Conservation (phyloP, 1,140 invertebrate genomes). For the Armadillidium nasatum region DNA sequence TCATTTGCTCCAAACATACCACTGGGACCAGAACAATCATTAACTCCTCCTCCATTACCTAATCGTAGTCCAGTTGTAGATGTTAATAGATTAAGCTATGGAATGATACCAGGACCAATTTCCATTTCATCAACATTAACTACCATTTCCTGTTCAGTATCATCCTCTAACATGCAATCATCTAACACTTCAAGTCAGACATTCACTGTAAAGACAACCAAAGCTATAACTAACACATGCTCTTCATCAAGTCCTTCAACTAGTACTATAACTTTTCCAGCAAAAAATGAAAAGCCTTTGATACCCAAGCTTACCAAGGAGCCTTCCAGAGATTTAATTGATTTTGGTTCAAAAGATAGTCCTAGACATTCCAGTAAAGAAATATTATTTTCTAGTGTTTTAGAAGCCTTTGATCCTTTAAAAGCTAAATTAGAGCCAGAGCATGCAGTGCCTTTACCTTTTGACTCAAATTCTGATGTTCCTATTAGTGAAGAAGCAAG, state of each 20-base stretch:
- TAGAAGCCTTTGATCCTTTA: conserved; percentile 43
- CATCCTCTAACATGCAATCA: no score
- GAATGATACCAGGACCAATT: background rate
- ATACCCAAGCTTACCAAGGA: background rate
- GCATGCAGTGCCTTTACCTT: conserved; percentile 2
- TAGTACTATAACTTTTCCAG: background rate
- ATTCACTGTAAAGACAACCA: no score
- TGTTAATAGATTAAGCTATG: background rate
- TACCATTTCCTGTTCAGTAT: background rate
- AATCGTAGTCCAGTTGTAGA: background rate
- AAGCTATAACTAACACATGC: background rate
- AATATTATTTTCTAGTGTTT: conserved; percentile 30
- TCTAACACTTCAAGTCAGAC: no score
- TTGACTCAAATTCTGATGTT: conserved; percentile 21
- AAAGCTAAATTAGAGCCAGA: conserved; percentile 1
- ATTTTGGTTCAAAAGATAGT: conserved; percentile 24
- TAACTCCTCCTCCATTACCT: background rate
- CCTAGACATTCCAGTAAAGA: conserved; percentile 16
- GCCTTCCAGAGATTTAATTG: conserved; percentile 34
- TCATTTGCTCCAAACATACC: background rate
- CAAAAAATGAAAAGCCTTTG: background rate
- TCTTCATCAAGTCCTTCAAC: background rate
- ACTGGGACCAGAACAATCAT: background rate
- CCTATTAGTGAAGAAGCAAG: conserved; percentile 39
- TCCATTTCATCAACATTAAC: background rate